Evolutionary conservation across 1,140 invertebrate genomes (phyloP).

Genomic region (Drosophila oshimai): DNA sequence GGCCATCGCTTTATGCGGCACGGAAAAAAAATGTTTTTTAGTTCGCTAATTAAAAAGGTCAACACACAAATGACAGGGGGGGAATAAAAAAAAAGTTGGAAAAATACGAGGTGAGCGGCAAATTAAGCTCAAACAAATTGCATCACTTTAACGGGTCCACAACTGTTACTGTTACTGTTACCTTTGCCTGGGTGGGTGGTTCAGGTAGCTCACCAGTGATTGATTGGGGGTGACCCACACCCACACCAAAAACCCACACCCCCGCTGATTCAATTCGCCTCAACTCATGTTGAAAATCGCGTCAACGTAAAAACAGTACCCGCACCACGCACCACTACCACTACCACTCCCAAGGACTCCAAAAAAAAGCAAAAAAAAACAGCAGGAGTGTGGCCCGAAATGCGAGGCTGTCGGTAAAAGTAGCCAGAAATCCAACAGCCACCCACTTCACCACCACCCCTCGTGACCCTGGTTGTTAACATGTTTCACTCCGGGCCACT

Average conservation of each 20-base stretch:
- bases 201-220: not conserved
- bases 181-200: conserved; percentile 1
- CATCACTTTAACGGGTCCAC: not conserved
- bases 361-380: not conserved
- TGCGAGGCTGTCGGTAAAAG: conserved; percentile 5
- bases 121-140: conserved; percentile 20
- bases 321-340: too few relatives aligned
- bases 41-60: conserved; percentile 23
- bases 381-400: conserved; percentile 1
- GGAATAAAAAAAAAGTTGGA: not conserved
- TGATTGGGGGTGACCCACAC: not conserved
- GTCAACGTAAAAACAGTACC: conserved; percentile 47
- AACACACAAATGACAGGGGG: conserved; percentile 11
- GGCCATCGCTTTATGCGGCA: not conserved
- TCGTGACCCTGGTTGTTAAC: conserved; percentile 20
- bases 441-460: not conserved
- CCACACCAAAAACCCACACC: not conserved
- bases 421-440: conserved; percentile 1
- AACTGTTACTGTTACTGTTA: too few relatives aligned
- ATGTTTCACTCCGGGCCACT: conserved; percentile 30
- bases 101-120: not conserved
- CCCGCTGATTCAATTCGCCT: conserved; percentile 52
- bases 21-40: conserved; percentile 5
- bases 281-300: conserved; percentile 64
- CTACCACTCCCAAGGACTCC: conserved; percentile 2